Base-by-base conservation (phyloP, 2,797 vertebrate species). In the Tympanoctomys barrerae region DNA sequence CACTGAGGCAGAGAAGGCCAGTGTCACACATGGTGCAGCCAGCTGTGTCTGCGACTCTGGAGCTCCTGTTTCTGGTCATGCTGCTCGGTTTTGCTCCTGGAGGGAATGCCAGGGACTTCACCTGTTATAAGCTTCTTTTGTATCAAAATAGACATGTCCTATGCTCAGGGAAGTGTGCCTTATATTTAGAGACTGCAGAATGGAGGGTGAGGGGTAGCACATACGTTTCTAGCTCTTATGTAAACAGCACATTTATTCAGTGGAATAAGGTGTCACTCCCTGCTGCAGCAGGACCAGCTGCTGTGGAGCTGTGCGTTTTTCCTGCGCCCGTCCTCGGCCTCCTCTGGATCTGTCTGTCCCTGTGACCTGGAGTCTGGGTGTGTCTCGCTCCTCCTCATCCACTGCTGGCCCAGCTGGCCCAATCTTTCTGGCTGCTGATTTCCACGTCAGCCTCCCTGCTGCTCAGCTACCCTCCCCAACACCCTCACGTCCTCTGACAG, bases 1-100 rank as follows among this genome's bases (percentile, higher is more conserved):
- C 6, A 4, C 22, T 13, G 66, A 57, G 59, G 26, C 78, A n/a
- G 83, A 6, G 77, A n/a, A 22, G 31, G 12, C 22, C 18, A 39
- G 36, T 31, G 22, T 10, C 26, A 5, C 64, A 46, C 0, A 0
- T 3, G 31, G 71, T 0, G 0, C 54, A 18, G 52, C 59, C 1
- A 12, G 68, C 68, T 84, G 26, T 1, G 0, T 68, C 39, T 21
- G 54, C 2, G 28, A 52, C 33, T 36, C 75, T 4, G 5, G 42
- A 28, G 14, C 22, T 2, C 7, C 64, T 2, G 1, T 13, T 59
- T 33, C 64, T 28, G 14, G 12, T 21, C 24, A 1, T 8, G 5
- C 21, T 7, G 19, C 78, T 24, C 4, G 33, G 33, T n/a, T 16
- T 66, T 22, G 33, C 1, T 5, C 88, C 83, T 52, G 33, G 2